Conservation (phyloP, 2,113 vertebrate genomes). For the Romanogobio albipinnatus region DNA sequence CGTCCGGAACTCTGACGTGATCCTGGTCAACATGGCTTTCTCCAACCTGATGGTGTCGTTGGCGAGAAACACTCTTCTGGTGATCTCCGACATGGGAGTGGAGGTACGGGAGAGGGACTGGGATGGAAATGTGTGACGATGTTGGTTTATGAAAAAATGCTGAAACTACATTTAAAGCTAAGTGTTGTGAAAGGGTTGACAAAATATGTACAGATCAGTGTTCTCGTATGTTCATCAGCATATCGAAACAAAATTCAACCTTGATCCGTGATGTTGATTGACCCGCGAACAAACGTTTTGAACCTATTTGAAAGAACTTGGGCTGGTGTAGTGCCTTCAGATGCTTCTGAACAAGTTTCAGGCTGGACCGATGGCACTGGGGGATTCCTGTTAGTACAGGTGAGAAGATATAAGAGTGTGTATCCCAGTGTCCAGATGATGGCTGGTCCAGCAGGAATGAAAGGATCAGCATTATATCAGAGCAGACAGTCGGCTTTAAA, state of each 20-base stretch:
- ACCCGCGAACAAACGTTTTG: not conserved
- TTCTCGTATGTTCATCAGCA: no score
- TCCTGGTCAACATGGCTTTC: slow-evolving; percentile 77
- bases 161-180: not conserved
- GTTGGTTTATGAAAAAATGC: not conserved
- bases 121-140: no score
- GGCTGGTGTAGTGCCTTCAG: not conserved
- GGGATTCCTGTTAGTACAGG: not conserved
- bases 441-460: not conserved
- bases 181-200: not conserved
- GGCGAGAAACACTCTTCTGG: slow-evolving; percentile 70
- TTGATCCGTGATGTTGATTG: not conserved
- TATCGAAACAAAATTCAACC: not conserved
- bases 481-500: not conserved
- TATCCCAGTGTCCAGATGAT: no score
- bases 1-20: slow-evolving; percentile 72
- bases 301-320: no score
- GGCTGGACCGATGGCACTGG: not conserved
- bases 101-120: slow-evolving; percentile 62
- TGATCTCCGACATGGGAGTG: slow-evolving; percentile 71
- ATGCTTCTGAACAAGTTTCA: not conserved
- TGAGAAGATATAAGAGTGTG: no score
- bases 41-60: slow-evolving; percentile 76
- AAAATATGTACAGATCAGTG: not conserved
- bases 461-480: not conserved